Conservation (phyloP, 1,140 invertebrate species). For the Palaemon carinicauda region DNA sequence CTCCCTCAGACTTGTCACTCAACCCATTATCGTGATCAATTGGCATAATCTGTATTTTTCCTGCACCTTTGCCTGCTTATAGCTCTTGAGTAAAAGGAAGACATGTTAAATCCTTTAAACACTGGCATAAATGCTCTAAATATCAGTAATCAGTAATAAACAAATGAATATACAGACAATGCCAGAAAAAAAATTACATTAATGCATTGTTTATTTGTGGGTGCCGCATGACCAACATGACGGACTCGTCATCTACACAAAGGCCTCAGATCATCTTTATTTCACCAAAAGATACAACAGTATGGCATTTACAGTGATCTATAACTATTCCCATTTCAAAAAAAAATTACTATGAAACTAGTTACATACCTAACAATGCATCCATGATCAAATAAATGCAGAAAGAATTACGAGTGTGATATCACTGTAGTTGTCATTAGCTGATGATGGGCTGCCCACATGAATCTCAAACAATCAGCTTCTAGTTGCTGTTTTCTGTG, state of each 20-base stretch:
- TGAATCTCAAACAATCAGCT: too few relatives aligned
- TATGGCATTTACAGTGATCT: neutral
- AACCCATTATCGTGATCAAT: too few relatives aligned
- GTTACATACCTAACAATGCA: slow-evolving; percentile 4
- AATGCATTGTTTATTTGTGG: neutral
- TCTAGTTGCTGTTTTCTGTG: neutral
- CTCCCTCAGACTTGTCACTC: too few relatives aligned
- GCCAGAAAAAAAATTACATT: neutral
- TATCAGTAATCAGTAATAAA: neutral
- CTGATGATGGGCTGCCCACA: neutral
- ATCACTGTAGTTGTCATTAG: neutral
- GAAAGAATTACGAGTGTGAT: neutral
- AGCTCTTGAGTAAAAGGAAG: neutral
- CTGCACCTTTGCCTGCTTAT: neutral
- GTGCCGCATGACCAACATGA: too few relatives aligned
- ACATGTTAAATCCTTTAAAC: neutral
- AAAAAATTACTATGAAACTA: slow-evolving; percentile 6
- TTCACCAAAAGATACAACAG: neutral
- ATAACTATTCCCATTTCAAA: neutral
- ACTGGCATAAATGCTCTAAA: neutral
- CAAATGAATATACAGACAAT: neutral
- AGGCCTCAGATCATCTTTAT: neutral
- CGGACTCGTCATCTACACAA: neutral
- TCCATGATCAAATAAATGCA: slow-evolving; percentile 2
- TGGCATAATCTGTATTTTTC: too few relatives aligned